phyloP scores from a whole-genome alignment of 2,888 invertebrate species.

The Caenorhabditis sinica region DNA sequence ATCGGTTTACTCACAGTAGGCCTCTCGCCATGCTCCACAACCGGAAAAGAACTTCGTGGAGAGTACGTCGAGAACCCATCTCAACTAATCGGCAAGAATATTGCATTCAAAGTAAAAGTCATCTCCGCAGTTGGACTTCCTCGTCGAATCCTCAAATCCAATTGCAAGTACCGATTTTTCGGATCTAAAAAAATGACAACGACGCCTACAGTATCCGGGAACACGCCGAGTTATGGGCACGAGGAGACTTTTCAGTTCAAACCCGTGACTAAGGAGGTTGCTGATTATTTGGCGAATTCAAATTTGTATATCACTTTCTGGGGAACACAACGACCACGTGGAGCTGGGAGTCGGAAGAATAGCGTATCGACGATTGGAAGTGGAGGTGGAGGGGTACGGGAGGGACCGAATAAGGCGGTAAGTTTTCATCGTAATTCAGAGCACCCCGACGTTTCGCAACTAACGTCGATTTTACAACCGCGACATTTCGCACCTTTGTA shows the following conservation, averaged over 20 bases:
- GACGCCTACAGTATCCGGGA: constrained; percentile 83
- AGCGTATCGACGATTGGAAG: constrained; percentile 57
- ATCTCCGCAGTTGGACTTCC: constrained; percentile 85
- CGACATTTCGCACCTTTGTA: too few relatives aligned
- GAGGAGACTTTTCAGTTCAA: constrained; percentile 85
- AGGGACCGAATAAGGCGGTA: constrained; percentile 50
- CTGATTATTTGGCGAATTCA: constrained; percentile 85
- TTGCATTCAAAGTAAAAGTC: constrained; percentile 86
- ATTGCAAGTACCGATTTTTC: constrained; percentile 85
- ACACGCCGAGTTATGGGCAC: constrained; percentile 85
- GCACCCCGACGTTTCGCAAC: too few relatives aligned
- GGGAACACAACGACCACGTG: constrained; percentile 84
- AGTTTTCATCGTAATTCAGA: background rate
- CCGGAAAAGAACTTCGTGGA: constrained; percentile 86
- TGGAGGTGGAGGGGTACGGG: constrained; percentile 35
- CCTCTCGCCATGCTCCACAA: constrained; percentile 85
- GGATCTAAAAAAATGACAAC: constrained; percentile 83
- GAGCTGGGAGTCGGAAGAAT: constrained; percentile 39
- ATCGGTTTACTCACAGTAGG: constrained; percentile 85
- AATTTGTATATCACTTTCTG: constrained; percentile 85
- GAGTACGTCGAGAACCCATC: constrained; percentile 86
- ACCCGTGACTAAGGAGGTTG: constrained; percentile 85
- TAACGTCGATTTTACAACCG: too few relatives aligned
- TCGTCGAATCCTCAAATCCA: constrained; percentile 85
- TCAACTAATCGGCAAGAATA: constrained; percentile 85